Percentiles rank a stretch among this genome's conserved stretches.
phyloP scores from a whole-genome alignment of 1,140 invertebrate species.

The Semibalanus balanoides region DNA sequence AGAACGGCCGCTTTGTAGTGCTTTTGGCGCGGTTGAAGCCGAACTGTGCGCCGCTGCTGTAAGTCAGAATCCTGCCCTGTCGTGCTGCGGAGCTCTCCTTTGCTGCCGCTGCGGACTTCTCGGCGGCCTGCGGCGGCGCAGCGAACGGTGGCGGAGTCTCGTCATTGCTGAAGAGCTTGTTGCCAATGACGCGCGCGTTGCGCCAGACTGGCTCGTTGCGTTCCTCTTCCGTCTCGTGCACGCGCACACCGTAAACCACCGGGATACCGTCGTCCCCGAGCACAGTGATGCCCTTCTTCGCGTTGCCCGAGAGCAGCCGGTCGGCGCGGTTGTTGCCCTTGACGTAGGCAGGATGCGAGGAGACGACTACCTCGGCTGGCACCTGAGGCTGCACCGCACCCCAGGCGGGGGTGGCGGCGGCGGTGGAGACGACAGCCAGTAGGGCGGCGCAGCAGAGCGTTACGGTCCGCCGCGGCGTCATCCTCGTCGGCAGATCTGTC shows the following conservation, averaged over 20 bases:
- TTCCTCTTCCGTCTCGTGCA: conserved; percentile 66
- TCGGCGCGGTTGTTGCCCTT: neutral
- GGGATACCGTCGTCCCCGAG: conserved; percentile 55
- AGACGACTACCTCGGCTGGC: neutral
- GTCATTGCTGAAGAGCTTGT: conserved; percentile 44
- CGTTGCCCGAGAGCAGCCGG: neutral
- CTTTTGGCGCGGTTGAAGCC: neutral
- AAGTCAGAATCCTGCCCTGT: neutral
- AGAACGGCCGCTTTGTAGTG: neutral
- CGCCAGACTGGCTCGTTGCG: conserved; percentile 54
- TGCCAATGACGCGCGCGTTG: conserved; percentile 70
- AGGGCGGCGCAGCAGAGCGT: neutral
- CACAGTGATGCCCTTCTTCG: neutral
- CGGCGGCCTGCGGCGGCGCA: neutral
- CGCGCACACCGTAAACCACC: conserved; percentile 58
- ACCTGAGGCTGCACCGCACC: neutral
- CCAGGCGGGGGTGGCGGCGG: neutral
- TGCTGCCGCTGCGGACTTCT: neutral
- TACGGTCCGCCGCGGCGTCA: neutral
- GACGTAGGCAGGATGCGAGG: neutral
- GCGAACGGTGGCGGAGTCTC: neutral
- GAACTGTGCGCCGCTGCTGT: neutral
- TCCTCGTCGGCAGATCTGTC: neutral
- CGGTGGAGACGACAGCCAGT: neutral
- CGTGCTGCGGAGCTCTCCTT: neutral